These are phyloP conservation scores for Conchocele bisecta DNA, from an alignment of 2,888 invertebrate species.

Conservation along the genomic window DNA sequence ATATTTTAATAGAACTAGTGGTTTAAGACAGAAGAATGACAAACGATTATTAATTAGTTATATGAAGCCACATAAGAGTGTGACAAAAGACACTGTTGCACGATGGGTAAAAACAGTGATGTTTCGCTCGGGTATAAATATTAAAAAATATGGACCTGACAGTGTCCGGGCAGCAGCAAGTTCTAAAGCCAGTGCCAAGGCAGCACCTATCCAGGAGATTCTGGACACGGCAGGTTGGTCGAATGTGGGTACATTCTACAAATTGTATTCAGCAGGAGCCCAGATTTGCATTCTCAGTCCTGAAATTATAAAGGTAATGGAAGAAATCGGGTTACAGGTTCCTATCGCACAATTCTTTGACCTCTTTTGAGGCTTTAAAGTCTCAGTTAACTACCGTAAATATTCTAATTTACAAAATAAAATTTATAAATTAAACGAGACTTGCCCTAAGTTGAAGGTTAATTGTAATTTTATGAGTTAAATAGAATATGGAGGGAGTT, in stretches of 20 bases:
- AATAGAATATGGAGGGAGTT: too few species aligned
- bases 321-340: too few species aligned
- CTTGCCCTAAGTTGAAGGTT: too few species aligned
- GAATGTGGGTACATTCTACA: constrained; percentile 13
- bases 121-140: constrained; percentile 20
- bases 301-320: too few species aligned
- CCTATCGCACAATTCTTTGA: too few species aligned
- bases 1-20: constrained; percentile 15
- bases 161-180: constrained; percentile 32
- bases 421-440: too few species aligned
- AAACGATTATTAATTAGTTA: constrained; percentile 17
- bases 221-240: constrained; percentile 37
- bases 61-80: constrained; percentile 22
- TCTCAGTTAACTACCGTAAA: too few species aligned
- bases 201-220: constrained; percentile 15
- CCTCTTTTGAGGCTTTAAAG: too few species aligned
- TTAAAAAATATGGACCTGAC: constrained; percentile 12
- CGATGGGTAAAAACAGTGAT: constrained; percentile 27
- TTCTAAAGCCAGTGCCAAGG: constrained; percentile 2
- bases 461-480: too few species aligned
- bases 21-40: not conserved
- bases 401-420: too few species aligned
- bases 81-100: constrained; percentile 23
- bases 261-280: too few species aligned
- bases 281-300: too few species aligned